A percentile compares a stretch with the other conserved stretches of the same genome.
phyloP scores from a whole-genome alignment of 2,888 invertebrate genomes.

The Nomada ferruginata region DNA sequence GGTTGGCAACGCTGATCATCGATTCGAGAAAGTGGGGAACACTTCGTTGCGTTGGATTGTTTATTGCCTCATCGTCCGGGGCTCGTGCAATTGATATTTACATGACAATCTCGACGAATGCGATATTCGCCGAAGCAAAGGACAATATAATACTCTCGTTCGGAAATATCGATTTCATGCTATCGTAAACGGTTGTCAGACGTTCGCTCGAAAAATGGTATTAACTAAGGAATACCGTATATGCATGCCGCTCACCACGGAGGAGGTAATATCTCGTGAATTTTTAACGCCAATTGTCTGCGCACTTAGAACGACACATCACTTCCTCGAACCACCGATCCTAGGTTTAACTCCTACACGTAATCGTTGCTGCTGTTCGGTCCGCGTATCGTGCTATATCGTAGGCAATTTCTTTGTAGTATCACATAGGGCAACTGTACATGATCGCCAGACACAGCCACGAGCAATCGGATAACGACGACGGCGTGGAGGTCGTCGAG shows the following conservation, averaged over 20 bases:
- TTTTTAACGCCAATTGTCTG: background rate
- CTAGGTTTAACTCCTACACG: background rate
- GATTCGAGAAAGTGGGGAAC: constrained; percentile 10
- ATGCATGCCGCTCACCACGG: constrained; percentile 96
- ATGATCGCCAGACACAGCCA: constrained; percentile 97
- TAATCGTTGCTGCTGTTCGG: background rate
- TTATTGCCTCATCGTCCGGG: constrained; percentile 32
- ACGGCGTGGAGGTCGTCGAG: constrained; percentile 95
- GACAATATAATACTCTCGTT: background rate
- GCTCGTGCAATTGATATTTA: constrained; percentile 34
- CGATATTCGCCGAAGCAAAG: background rate
- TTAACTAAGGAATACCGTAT: constrained; percentile 95
- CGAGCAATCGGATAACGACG: constrained; percentile 95
- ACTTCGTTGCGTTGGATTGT: constrained; percentile 51
- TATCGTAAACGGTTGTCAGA: constrained; percentile 22
- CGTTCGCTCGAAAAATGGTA: constrained; percentile 87
- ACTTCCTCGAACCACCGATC: background rate
- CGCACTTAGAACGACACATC: background rate
- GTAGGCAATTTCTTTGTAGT: constrained; percentile 86
- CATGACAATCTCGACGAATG: constrained; percentile 37
- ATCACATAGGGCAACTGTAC: constrained; percentile 95
- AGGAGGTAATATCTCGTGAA: constrained; percentile 89
- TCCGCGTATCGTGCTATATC: background rate
- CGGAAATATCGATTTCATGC: constrained; percentile 26
- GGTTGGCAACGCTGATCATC: constrained; percentile 9